These are phyloP conservation scores for Anguilla megastoma DNA, from an alignment of 2,797 vertebrate genomes.

Conservation along the genomic window DNA sequence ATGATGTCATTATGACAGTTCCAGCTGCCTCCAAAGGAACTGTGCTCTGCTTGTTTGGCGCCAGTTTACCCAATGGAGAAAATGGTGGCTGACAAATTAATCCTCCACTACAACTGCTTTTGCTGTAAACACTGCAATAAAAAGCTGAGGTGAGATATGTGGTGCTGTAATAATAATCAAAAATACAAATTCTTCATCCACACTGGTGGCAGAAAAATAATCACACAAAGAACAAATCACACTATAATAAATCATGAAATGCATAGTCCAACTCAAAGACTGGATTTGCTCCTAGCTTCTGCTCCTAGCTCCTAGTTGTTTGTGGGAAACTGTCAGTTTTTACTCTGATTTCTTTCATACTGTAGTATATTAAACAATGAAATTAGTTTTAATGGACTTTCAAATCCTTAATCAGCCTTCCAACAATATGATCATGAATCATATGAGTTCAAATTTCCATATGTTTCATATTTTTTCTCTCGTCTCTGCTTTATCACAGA, in stretches of 20 bases:
- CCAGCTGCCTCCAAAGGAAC: slow-evolving; percentile 66
- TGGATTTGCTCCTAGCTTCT: background rate
- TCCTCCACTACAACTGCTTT: slow-evolving; percentile 81
- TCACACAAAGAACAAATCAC: background rate
- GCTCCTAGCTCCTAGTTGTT: background rate
- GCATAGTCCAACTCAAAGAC: background rate
- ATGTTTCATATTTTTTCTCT: slow-evolving; percentile 13
- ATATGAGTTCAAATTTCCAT: slow-evolving; percentile 6
- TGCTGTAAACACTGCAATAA: slow-evolving; percentile 79
- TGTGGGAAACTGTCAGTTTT: background rate
- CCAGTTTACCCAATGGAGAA: slow-evolving; percentile 78
- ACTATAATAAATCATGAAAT: background rate
- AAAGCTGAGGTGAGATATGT: slow-evolving; percentile 79
- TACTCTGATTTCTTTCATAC: background rate
- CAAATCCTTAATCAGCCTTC: background rate
- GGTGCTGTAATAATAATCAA: background rate
- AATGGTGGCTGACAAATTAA: slow-evolving; percentile 69
- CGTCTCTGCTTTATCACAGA: slow-evolving; percentile 70
- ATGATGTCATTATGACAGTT: slow-evolving; percentile 60
- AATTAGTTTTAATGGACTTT: background rate
- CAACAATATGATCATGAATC: slow-evolving; percentile 3
- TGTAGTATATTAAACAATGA: background rate
- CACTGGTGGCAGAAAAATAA: background rate
- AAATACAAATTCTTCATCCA: background rate
- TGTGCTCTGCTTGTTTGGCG: slow-evolving; percentile 73